These are phyloP conservation scores for Arctopsyche grandis DNA, from an alignment of 1,140 invertebrate genomes.

Conservation along the genomic window DNA sequence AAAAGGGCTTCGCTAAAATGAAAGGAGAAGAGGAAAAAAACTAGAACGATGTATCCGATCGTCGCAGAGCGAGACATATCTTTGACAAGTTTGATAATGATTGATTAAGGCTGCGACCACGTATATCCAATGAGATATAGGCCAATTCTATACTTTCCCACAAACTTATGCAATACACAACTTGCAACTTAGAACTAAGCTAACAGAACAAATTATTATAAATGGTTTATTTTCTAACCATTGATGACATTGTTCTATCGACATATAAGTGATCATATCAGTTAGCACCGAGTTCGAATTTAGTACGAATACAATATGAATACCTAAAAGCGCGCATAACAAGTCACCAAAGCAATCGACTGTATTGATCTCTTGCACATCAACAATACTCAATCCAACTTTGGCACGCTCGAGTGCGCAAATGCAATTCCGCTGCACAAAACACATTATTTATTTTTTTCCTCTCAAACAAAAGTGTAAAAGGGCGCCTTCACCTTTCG, in stretches of 20 bases:
- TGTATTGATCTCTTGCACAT: background rate
- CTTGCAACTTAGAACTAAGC: background rate
- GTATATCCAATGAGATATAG: slow-evolving; percentile 1
- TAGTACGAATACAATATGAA: too few species aligned
- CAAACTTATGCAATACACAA: background rate
- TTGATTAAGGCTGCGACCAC: slow-evolving; percentile 16
- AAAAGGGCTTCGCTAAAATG: background rate
- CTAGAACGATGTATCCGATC: background rate
- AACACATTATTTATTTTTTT: background rate
- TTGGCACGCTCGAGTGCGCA: slow-evolving; percentile 4
- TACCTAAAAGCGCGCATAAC: too few species aligned
- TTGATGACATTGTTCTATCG: too few species aligned
- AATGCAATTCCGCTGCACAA: background rate
- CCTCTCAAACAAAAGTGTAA: background rate
- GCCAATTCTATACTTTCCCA: background rate
- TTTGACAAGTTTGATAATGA: slow-evolving; percentile 37
- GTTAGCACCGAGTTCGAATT: too few species aligned
- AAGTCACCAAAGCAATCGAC: background rate
- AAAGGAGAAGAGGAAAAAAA: background rate
- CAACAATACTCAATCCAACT: slow-evolving; percentile 20
- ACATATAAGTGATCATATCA: too few species aligned
- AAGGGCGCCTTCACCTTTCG: background rate
- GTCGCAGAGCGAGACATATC: background rate
- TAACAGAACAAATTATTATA: too few species aligned
- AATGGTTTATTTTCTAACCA: too few species aligned